A percentile compares a stretch with the other conserved stretches of the same genome.
phyloP scores from a whole-genome alignment of 2,797 vertebrate genomes.

The Denticeps clupeoides region DNA sequence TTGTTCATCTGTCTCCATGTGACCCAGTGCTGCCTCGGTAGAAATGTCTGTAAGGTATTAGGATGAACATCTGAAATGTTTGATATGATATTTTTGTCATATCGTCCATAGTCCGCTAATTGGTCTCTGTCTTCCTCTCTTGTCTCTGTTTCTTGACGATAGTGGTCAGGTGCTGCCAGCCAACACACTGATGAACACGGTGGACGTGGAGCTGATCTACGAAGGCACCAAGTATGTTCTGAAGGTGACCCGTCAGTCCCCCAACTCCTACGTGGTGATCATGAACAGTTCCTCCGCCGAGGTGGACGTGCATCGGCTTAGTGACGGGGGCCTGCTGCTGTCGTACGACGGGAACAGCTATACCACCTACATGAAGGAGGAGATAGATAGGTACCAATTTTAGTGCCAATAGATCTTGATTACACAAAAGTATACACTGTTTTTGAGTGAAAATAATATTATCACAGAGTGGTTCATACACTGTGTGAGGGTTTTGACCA shows the following conservation, averaged over 20 bases:
- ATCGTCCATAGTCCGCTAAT: not conserved
- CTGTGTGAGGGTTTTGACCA: too few relatives aligned
- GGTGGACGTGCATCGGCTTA: constrained; percentile 89
- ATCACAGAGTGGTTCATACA: too few relatives aligned
- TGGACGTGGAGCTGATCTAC: constrained; percentile 91
- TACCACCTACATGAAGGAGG: constrained; percentile 98
- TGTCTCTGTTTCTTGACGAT: constrained; percentile 19
- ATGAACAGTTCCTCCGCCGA: constrained; percentile 86
- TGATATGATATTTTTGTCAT: too few relatives aligned
- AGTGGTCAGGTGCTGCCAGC: constrained; percentile 93
- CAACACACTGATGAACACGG: constrained; percentile 88
- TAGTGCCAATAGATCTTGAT: not conserved
- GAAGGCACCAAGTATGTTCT: constrained; percentile 86
- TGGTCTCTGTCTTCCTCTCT: not conserved
- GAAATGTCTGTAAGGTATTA: too few relatives aligned
- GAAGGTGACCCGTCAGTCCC: constrained; percentile 92
- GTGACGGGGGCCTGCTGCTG: constrained; percentile 86
- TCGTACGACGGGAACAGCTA: constrained; percentile 97
- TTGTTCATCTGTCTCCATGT: too few relatives aligned
- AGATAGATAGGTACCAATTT: constrained; percentile 79
- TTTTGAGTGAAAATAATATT: too few relatives aligned
- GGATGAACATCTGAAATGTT: too few relatives aligned
- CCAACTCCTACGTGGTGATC: constrained; percentile 93
- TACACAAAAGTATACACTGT: too few relatives aligned
- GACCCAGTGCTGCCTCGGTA: too few relatives aligned